A percentile compares a stretch with the other conserved stretches of the same genome.
phyloP scores from a whole-genome alignment of 2,797 vertebrate species.

The Morus bassanus region DNA sequence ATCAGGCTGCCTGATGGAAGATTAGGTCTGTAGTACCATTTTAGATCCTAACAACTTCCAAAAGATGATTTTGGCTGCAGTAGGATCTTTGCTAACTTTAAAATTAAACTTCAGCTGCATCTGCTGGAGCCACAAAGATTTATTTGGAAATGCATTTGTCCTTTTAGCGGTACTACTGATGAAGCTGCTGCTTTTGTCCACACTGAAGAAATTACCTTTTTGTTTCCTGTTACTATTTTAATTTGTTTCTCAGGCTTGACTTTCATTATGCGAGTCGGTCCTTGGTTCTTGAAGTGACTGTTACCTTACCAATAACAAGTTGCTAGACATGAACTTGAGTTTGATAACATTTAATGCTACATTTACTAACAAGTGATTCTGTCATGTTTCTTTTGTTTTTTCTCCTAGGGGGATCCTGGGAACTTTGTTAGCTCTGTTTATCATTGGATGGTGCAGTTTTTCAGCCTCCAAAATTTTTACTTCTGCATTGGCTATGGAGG shows the following conservation, averaged over 20 bases:
- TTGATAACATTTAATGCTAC: neutral
- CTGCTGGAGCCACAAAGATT: neutral
- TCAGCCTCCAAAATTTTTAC: conserved; percentile 88
- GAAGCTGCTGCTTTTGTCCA: neutral
- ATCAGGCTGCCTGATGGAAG: neutral
- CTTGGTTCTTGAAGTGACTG: neutral
- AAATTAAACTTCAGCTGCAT: neutral
- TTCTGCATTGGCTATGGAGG: conserved; percentile 83
- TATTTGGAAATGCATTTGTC: neutral
- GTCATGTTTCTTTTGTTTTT: neutral
- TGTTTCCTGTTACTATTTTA: neutral
- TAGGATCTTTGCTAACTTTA: neutral
- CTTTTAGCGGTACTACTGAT: neutral
- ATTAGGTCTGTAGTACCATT: neutral
- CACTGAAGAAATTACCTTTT: neutral
- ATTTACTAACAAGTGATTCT: neutral
- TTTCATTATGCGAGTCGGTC: neutral
- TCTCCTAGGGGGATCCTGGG: conserved; percentile 75
- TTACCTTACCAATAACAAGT: neutral
- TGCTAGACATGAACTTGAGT: neutral
- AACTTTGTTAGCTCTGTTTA: conserved; percentile 70
- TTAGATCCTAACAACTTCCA: neutral
- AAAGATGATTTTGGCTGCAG: neutral
- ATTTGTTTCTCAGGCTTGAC: neutral
- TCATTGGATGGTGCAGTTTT: conserved; percentile 84